Conservation (phyloP, 2,888 invertebrate genomes). For the Proisotoma minuta region DNA sequence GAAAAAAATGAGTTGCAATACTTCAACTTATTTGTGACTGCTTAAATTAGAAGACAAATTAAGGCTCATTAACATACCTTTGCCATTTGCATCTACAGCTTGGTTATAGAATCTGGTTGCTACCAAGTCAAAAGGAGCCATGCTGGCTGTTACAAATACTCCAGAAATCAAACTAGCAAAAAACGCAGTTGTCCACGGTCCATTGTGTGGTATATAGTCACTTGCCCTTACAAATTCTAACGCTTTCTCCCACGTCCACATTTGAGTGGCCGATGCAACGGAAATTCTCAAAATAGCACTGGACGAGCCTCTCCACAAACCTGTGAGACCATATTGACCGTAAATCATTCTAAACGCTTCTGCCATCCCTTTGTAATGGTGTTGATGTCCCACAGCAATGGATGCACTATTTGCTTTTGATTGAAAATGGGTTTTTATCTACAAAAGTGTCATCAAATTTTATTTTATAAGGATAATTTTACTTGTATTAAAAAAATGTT, state of each 20-base stretch:
- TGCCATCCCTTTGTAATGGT: constrained; percentile 64
- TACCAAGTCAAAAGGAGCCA: constrained; percentile 85
- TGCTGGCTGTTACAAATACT: constrained; percentile 67
- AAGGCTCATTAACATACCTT: constrained; percentile 52
- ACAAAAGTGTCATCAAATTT: too few species aligned
- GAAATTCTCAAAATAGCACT: constrained; percentile 71
- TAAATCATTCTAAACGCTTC: constrained; percentile 59
- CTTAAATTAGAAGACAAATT: too few species aligned
- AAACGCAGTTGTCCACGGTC: constrained; percentile 61
- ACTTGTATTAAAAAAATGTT: too few species aligned
- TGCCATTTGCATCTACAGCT: constrained; percentile 63
- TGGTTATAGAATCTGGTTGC: constrained; percentile 85
- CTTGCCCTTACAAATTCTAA: constrained; percentile 25
- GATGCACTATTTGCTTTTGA: constrained; percentile 61
- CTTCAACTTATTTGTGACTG: too few species aligned
- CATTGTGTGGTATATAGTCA: constrained; percentile 22
- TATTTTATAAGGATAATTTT: background rate
- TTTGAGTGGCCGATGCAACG: constrained; percentile 76
- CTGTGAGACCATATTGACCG: constrained; percentile 54
- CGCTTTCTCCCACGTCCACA: constrained; percentile 65
- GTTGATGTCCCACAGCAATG: constrained; percentile 86
- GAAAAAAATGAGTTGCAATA: background rate
- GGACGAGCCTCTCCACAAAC: constrained; percentile 74
- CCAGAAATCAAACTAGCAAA: constrained; percentile 73
- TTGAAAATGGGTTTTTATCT: constrained; percentile 77